Percentiles rank a stretch among this genome's conserved stretches.
Evolutionary conservation across 2,888 invertebrate species (phyloP).

Genomic region (Rhagium mordax): DNA sequence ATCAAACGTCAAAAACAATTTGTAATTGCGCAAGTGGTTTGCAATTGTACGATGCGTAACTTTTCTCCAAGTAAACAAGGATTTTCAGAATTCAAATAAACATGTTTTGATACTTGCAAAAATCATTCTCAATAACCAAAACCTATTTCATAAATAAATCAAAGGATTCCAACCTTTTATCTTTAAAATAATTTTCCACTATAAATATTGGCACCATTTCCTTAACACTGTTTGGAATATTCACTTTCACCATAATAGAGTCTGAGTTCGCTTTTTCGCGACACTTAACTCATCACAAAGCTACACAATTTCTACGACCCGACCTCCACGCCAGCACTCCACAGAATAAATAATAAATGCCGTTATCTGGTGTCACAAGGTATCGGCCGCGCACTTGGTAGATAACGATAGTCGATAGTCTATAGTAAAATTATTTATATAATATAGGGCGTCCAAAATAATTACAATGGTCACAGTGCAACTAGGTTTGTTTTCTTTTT

Average conservation of each 20-base stretch:
- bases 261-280: constrained; percentile 7
- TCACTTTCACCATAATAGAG: constrained; percentile 48
- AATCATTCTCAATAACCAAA: background rate
- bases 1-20: too few relatives aligned
- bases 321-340: constrained; percentile 24
- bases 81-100: background rate
- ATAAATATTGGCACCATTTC: constrained; percentile 50
- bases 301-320: constrained; percentile 14
- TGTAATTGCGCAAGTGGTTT: background rate
- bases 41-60: background rate
- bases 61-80: background rate
- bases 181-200: constrained; percentile 51
- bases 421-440: constrained; percentile 44
- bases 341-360: constrained; percentile 40
- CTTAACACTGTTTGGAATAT: constrained; percentile 44
- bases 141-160: too few relatives aligned
- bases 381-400: constrained; percentile 21
- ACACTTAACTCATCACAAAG: constrained; percentile 21
- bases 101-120: background rate
- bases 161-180: constrained; percentile 41
- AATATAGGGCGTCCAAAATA: constrained; percentile 11
- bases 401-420: constrained; percentile 44
- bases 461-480: background rate
- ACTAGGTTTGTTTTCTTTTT: background rate
- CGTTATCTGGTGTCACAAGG: constrained; percentile 50